phyloP scores from a whole-genome alignment of 2,888 invertebrate species.

The Selenia dentaria region DNA sequence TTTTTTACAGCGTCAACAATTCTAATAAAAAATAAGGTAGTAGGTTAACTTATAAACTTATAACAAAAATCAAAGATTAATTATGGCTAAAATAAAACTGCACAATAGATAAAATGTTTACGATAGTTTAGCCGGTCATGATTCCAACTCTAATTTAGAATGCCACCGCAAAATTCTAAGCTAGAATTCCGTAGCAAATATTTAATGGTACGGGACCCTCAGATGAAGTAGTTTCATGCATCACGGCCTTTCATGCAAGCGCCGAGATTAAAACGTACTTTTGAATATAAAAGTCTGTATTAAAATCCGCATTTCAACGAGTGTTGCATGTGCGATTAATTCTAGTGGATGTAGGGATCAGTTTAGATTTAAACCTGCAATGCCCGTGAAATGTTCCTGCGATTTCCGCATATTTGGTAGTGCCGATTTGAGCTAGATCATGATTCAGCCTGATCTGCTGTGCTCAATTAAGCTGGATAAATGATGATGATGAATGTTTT shows the following conservation, averaged over 20 bases:
- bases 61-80: too few species aligned
- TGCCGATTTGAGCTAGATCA: constrained; percentile 8
- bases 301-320: constrained; percentile 36
- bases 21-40: too few species aligned
- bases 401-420: background rate
- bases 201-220: constrained; percentile 39
- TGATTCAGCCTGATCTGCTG: background rate
- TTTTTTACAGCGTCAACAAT: too few species aligned
- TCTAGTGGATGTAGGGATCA: constrained; percentile 21
- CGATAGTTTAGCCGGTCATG: background rate
- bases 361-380: constrained; percentile 11
- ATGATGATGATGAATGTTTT: too few species aligned
- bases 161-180: constrained; percentile 26
- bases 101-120: too few species aligned
- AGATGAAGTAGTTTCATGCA: constrained; percentile 43
- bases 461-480: too few species aligned
- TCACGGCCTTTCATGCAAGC: constrained; percentile 38
- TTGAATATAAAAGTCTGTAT: constrained; percentile 46
- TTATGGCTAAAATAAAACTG: too few species aligned
- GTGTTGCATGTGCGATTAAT: constrained; percentile 30
- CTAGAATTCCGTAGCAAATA: constrained; percentile 31
- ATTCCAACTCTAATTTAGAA: constrained; percentile 9
- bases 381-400: too few species aligned
- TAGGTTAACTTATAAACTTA: too few species aligned
- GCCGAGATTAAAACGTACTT: constrained; percentile 31